Percentiles rank a stretch among this genome's conserved stretches.
Evolutionary conservation across 2,888 invertebrate species (phyloP).

Genomic region (Mellilla xanthometata): DNA sequence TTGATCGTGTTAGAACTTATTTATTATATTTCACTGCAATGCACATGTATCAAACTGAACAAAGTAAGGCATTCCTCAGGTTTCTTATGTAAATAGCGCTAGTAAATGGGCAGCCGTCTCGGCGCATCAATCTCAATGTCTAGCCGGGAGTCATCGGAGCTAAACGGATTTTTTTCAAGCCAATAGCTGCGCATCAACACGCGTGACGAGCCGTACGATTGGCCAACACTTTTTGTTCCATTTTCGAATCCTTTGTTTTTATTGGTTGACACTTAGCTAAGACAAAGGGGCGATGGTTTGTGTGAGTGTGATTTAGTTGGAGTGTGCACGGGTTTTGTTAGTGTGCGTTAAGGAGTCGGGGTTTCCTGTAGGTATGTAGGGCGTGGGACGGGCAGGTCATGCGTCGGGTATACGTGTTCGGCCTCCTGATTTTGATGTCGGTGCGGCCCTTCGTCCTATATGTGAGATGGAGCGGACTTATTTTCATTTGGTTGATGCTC

Average conservation of each 20-base stretch:
- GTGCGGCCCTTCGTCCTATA: constrained; percentile 61
- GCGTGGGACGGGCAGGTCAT: constrained; percentile 55
- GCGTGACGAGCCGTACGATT: constrained; percentile 77
- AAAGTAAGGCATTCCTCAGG: constrained; percentile 14
- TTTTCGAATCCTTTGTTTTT: constrained; percentile 82
- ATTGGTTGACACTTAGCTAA: constrained; percentile 83
- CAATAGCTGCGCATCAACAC: constrained; percentile 79
- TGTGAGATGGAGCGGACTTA: constrained; percentile 60
- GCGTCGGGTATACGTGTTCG: constrained; percentile 65
- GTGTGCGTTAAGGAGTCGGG: constrained; percentile 76
- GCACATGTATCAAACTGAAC: too few relatives aligned
- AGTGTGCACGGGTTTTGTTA: constrained; percentile 40
- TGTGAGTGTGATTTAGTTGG: constrained; percentile 67
- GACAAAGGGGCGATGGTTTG: constrained; percentile 77
- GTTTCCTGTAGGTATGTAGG: constrained; percentile 52
- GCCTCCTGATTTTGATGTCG: constrained; percentile 74
- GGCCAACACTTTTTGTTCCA: constrained; percentile 80
- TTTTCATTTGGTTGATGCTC: constrained; percentile 38
- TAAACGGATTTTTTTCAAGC: constrained; percentile 80
- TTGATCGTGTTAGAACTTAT: too few relatives aligned
- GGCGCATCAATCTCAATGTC: constrained; percentile 73
- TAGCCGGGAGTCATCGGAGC: constrained; percentile 75
- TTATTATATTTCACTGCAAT: too few relatives aligned
- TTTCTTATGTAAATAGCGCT: constrained; percentile 53
- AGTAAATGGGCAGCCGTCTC: constrained; percentile 57